Evolutionary conservation across 2,113 vertebrate genomes (phyloP), one percentile per base, ranked within the genome.

Genomic region (Dromaius novaehollandiae): DNA sequence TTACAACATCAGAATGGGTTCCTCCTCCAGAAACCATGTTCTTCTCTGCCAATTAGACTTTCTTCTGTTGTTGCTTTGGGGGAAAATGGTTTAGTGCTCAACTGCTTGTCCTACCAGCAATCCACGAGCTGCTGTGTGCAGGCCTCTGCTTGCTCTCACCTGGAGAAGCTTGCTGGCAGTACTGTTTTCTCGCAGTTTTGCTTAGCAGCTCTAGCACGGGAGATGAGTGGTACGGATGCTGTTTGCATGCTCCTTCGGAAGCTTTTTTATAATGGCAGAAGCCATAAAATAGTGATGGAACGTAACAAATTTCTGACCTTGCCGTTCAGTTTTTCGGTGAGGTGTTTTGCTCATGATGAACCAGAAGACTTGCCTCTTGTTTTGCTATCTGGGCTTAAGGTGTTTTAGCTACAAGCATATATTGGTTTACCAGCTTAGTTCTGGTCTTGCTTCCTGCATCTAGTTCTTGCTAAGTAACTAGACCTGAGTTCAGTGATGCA

Each of bases 51-150:
- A 88, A 64, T 71, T 86, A 88, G 46, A 44, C 60, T 40, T 84
- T 88, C 69, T 90, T 86, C 85, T 46, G 17, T 83, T 93, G 71
- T 34, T 91, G 82, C 84, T 86, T 89, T 83, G 90, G 82, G 82
- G 94, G 64, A 81, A 93, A 46, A 42, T 14, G 28, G 32, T 63
- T 76, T 50, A n/a, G 51, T 88, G 78, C 92, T 96, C 66, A 83
- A 75, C 58, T 86, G 46, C 87, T 81, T 19, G n/a, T 90, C n/a
- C 89, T 90, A 95, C 95, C 92, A 93, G 96, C 93, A 94, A 96
- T 88, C 93, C 94, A 94, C 2, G 3, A 94, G 87, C 64, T 94
- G 87, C 89, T 78, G 60, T 71, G 50, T 76, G 91, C 75, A 80
- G 95, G 75, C 81, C 70, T 64, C 0, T 0, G 11, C 75, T 82